Percentiles rank a stretch among this genome's conserved stretches.
These are phyloP conservation scores for Podilymbus podiceps DNA, from an alignment of 2,113 vertebrate species.

Conservation along the genomic window DNA sequence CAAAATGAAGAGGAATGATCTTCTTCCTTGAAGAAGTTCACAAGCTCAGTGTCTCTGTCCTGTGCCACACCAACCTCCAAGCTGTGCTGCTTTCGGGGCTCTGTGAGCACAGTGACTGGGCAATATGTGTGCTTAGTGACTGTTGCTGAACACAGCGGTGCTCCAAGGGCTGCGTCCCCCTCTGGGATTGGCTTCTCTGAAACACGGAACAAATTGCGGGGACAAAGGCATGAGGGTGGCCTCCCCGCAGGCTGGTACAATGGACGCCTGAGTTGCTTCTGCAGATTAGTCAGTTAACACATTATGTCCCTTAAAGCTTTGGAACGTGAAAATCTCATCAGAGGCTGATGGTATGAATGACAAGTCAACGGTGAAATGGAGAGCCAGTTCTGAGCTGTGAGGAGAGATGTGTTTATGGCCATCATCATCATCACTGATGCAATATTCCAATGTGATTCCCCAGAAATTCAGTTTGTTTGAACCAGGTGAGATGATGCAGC, in stretches of 20 bases:
- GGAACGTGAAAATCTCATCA: neutral
- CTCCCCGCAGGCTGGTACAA: neutral
- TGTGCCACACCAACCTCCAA: neutral
- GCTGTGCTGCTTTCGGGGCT: neutral
- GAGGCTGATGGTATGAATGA: neutral
- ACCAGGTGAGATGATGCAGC: neutral
- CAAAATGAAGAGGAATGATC: neutral
- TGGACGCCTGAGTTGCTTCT: neutral
- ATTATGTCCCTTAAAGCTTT: neutral
- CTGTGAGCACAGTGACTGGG: neutral
- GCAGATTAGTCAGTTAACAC: neutral
- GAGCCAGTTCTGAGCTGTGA: fast-evolving
- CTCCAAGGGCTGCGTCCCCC: neutral
- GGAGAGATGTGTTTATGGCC: neutral
- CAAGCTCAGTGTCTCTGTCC: neutral
- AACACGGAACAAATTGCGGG: neutral
- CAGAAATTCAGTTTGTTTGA: neutral
- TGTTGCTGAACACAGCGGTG: neutral
- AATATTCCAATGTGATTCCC: neutral
- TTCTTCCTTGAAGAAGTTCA: neutral
- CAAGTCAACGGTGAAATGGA: neutral
- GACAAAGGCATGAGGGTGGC: neutral
- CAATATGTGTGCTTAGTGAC: fast-evolving
- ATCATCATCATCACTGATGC: neutral
- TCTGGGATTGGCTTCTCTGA: neutral